phyloP scores from a whole-genome alignment of 2,888 invertebrate genomes.

The Miltochrista miniata region DNA sequence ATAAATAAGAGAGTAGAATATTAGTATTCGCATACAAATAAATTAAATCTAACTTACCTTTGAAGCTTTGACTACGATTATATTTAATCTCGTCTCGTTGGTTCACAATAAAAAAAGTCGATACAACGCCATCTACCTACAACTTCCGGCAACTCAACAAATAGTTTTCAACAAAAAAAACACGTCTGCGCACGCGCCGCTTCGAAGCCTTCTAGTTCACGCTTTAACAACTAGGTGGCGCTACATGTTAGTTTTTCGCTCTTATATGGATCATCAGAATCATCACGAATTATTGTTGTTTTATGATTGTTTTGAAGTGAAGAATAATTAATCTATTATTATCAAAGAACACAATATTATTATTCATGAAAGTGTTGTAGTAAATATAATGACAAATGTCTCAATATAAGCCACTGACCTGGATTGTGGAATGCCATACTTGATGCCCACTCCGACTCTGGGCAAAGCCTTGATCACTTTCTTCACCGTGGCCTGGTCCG shows the following conservation, averaged over 20 bases:
- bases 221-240: conserved; percentile 44
- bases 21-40: not conserved
- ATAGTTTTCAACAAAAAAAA: not conserved
- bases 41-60: not conserved
- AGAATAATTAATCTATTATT: too few relatives aligned
- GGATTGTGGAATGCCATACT: conserved; percentile 99
- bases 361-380: too few relatives aligned
- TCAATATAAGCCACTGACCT: conserved; percentile 83
- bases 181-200: not conserved
- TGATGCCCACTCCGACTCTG: conserved; percentile 98
- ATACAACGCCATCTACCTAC: conserved; percentile 39
- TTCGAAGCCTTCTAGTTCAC: conserved; percentile 37
- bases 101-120: not conserved
- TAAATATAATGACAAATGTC: too few relatives aligned
- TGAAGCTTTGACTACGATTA: too few relatives aligned
- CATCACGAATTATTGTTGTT: too few relatives aligned
- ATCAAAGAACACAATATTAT: too few relatives aligned
- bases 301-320: too few relatives aligned
- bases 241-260: not conserved
- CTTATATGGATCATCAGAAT: too few relatives aligned
- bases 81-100: not conserved
- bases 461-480: conserved; percentile 99
- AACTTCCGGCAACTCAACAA: not conserved
- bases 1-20: too few relatives aligned
- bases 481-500: conserved; percentile 98